Percentiles rank a stretch among this genome's conserved stretches.
Evolutionary conservation across 2,797 vertebrate genomes (phyloP).

Genomic region (Characodon lateralis): DNA sequence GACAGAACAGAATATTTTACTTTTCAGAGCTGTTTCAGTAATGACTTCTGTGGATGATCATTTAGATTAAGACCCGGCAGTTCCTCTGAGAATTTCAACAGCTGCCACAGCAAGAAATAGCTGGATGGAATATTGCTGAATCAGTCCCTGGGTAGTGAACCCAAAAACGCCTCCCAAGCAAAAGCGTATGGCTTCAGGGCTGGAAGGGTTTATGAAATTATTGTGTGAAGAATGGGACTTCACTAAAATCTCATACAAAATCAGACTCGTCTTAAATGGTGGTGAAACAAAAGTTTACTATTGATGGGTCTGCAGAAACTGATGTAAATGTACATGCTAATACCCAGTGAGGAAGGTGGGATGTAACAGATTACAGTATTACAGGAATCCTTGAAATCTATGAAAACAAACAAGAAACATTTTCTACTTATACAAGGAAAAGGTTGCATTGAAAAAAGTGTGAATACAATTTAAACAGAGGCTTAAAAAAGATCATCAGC

Average conservation of each 20-base stretch:
- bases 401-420: neutral
- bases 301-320: neutral
- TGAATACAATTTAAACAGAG: constrained; percentile 6
- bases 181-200: constrained; percentile 23
- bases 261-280: constrained; percentile 8
- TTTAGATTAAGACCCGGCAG: constrained; percentile 4
- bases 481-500: neutral
- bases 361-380: neutral
- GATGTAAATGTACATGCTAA: neutral
- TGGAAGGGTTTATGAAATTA: constrained; percentile 32
- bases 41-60: constrained; percentile 19
- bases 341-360: neutral
- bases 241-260: neutral
- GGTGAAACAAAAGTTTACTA: constrained; percentile 4
- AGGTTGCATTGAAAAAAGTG: neutral
- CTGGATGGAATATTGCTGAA: constrained; percentile 41
- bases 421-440: neutral
- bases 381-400: neutral
- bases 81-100: constrained; percentile 27
- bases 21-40: constrained; percentile 12
- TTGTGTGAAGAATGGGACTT: constrained; percentile 25
- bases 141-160: constrained; percentile 37
- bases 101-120: constrained; percentile 17
- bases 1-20: neutral
- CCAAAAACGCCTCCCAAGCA: constrained; percentile 44